Percentiles rank a stretch among this genome's conserved stretches.
These are phyloP conservation scores for Zapus hudsonius DNA, from an alignment of 2,113 vertebrate genomes.

Conservation along the genomic window DNA sequence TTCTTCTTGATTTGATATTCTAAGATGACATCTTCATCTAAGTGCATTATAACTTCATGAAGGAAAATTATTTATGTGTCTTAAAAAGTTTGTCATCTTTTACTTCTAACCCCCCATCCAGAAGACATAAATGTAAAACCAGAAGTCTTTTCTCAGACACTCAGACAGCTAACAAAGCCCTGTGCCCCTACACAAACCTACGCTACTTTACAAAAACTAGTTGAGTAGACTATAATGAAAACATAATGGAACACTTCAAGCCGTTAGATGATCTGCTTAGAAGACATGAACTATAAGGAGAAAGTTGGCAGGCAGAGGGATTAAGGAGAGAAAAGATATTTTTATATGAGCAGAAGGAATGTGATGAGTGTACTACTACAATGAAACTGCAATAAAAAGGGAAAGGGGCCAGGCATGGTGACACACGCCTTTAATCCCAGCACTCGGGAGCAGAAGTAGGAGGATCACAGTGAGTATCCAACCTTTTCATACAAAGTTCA, in stretches of 20 bases:
- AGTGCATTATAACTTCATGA: constrained; percentile 53
- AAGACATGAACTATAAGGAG: neutral
- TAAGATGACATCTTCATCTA: constrained; percentile 38
- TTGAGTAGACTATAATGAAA: neutral
- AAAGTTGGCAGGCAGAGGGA: neutral
- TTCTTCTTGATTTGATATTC: constrained; percentile 49
- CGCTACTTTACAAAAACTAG: neutral
- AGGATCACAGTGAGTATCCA: too few relatives aligned
- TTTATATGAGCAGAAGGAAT: neutral
- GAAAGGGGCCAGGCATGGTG: neutral
- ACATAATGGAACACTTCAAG: neutral
- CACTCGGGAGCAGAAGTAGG: too few relatives aligned
- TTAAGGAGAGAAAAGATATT: neutral
- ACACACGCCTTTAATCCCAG: too few relatives aligned
- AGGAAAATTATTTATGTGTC: neutral
- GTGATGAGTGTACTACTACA: neutral
- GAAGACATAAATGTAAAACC: constrained; percentile 56
- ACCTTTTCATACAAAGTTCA: too few relatives aligned
- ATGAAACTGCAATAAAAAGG: neutral
- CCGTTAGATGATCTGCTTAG: neutral
- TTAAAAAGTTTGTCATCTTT: constrained; percentile 42
- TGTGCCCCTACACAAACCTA: neutral
- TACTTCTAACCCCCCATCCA: neutral
- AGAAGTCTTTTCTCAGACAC: constrained; percentile 29
- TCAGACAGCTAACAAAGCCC: neutral